phyloP scores from a whole-genome alignment of 1,140 invertebrate species.

The Cherax destructor region DNA sequence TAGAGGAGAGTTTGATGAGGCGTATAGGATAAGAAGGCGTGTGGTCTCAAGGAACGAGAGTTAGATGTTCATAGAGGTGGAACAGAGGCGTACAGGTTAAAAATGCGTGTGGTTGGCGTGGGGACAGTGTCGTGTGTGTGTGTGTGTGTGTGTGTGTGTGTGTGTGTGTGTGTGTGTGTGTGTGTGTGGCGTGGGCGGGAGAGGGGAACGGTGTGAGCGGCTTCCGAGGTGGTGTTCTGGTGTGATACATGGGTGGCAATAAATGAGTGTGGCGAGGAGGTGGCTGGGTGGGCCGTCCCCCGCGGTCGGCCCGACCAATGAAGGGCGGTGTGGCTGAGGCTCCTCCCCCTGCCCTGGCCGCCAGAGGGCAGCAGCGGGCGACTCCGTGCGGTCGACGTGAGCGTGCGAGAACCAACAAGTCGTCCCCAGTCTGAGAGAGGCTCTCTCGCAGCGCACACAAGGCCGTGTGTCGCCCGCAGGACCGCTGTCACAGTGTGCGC shows the following conservation, averaged over 20 bases:
- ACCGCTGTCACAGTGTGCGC: conserved; percentile 27
- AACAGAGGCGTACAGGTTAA: too few species aligned
- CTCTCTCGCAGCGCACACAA: conserved; percentile 65
- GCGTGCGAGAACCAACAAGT: conserved; percentile 57
- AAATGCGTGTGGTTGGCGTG: background rate
- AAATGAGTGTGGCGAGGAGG: conserved; percentile 61
- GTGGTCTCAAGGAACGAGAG: too few species aligned
- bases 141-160: background rate
- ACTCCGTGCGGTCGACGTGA: conserved; percentile 38
- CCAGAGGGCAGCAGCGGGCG: conserved; percentile 68
- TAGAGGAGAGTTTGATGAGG: too few species aligned
- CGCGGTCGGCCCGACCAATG: conserved; percentile 28
- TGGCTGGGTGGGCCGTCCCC: conserved; percentile 43
- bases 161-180: background rate
- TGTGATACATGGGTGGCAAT: conserved; percentile 69
- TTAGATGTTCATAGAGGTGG: too few species aligned
- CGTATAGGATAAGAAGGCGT: too few species aligned
- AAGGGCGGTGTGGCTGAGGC: conserved; percentile 11
- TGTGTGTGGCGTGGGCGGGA: background rate
- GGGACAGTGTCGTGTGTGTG: background rate
- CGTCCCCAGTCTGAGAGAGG: conserved; percentile 66
- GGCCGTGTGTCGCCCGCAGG: conserved; percentile 64
- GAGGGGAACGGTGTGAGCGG: conserved; percentile 40
- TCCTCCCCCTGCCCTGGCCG: conserved; percentile 31
- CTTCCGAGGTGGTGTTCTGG: conserved; percentile 34